These are phyloP conservation scores for Vicugna pacos DNA, from an alignment of 2,113 vertebrate species.

Conservation along the genomic window DNA sequence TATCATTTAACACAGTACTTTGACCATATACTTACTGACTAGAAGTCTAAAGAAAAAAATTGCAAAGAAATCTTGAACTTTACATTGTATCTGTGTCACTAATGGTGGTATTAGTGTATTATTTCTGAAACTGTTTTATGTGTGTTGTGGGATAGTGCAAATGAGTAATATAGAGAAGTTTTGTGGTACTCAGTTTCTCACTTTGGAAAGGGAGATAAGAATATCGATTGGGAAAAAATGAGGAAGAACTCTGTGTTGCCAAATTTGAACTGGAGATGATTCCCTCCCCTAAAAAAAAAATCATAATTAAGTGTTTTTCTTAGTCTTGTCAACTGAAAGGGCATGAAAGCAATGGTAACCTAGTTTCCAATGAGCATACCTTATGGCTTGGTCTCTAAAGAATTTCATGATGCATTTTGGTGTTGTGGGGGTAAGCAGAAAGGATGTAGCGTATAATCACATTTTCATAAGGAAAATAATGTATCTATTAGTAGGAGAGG, in stretches of 20 bases:
- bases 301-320: not conserved
- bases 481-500: not conserved
- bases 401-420: not conserved
- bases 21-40: not conserved
- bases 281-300: not conserved
- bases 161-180: not conserved
- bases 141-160: not conserved
- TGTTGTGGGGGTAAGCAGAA: not conserved
- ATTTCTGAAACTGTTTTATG: constrained; percentile 9
- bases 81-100: not conserved
- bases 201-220: not conserved
- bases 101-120: not conserved
- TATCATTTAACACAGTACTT: not conserved
- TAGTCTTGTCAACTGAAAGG: not conserved
- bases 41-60: not conserved
- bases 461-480: not conserved
- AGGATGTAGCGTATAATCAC: not conserved
- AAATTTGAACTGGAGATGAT: not conserved
- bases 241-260: not conserved
- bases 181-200: not conserved
- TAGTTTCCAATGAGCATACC: not conserved
- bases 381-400: not conserved
- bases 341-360: not conserved
- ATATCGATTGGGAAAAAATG: not conserved
- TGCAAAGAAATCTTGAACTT: not conserved